Conservation (phyloP, 2,113 vertebrate species). For the Lepisosteus osseus region DNA sequence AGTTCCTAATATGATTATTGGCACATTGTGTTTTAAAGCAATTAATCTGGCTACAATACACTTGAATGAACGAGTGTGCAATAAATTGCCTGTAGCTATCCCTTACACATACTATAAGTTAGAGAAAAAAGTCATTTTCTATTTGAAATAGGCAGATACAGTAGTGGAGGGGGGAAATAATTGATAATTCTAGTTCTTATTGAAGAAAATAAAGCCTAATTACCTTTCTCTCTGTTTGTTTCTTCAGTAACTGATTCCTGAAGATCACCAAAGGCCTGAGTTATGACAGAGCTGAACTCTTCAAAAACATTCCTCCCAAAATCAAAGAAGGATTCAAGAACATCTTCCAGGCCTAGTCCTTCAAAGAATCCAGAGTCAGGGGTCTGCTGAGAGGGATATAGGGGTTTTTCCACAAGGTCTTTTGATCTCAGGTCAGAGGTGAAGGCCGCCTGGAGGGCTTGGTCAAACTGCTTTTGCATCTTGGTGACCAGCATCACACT, state of each 20-base stretch:
- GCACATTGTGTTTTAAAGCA: too few relatives aligned
- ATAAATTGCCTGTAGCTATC: too few relatives aligned
- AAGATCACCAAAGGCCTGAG: constrained; percentile 60
- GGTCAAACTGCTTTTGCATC: constrained; percentile 73
- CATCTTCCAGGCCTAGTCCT: constrained; percentile 64
- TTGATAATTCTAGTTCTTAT: too few relatives aligned
- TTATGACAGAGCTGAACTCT: constrained; percentile 72
- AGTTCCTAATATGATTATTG: too few relatives aligned
- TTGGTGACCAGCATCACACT: constrained; percentile 69
- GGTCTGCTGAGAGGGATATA: constrained; percentile 44
- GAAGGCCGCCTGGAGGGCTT: constrained; percentile 70
- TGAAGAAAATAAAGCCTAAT: constrained; percentile 31
- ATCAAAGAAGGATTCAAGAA: constrained; percentile 77
- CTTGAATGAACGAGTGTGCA: too few relatives aligned
- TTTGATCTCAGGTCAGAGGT: constrained; percentile 51
- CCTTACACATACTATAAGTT: too few relatives aligned
- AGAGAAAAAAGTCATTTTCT: too few relatives aligned
- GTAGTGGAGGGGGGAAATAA: too few relatives aligned
- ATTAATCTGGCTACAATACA: too few relatives aligned
- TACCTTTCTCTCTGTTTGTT: constrained; percentile 62
- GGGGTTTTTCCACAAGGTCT: constrained; percentile 37
- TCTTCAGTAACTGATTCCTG: constrained; percentile 41
- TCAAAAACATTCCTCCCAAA: constrained; percentile 75
- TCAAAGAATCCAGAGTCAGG: constrained; percentile 51
- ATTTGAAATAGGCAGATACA: too few relatives aligned